These are phyloP conservation scores for Syngnathus floridae DNA, from an alignment of 2,113 vertebrate genomes.

Conservation along the genomic window DNA sequence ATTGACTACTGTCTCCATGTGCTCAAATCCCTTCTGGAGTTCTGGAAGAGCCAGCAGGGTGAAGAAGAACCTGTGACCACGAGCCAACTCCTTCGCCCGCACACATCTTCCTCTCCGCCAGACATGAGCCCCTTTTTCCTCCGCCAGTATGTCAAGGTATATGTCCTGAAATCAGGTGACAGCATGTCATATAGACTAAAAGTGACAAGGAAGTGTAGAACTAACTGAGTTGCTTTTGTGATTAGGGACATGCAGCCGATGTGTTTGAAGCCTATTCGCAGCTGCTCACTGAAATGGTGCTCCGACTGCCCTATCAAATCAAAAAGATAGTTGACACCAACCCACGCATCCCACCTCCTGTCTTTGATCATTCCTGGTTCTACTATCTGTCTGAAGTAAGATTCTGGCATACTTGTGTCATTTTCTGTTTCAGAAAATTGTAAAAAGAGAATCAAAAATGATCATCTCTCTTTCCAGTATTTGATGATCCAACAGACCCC, in stretches of 20 bases:
- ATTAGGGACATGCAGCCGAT: slow-evolving; percentile 92
- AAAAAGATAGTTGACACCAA: slow-evolving; percentile 97
- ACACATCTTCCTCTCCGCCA: slow-evolving; percentile 88
- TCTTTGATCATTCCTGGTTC: slow-evolving; percentile 99
- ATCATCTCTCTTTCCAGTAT: slow-evolving; percentile 70
- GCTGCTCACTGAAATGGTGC: slow-evolving; percentile 96
- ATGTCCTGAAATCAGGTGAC: neutral
- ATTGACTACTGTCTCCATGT: slow-evolving; percentile 97
- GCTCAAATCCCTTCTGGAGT: slow-evolving; percentile 91
- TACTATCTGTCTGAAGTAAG: slow-evolving; percentile 93
- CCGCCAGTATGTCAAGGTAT: slow-evolving; percentile 96
- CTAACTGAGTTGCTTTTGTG: slow-evolving; percentile 8
- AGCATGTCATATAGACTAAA: neutral
- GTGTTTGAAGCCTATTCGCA: slow-evolving; percentile 98
- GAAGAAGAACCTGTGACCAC: slow-evolving; percentile 87
- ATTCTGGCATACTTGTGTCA: neutral
- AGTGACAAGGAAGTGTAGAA: neutral
- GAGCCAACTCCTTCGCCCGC: slow-evolving; percentile 92
- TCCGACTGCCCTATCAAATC: slow-evolving; percentile 94
- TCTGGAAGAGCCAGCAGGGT: slow-evolving; percentile 94
- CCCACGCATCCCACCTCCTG: slow-evolving; percentile 87
- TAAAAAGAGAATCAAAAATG: neutral
- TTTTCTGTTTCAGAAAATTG: neutral
- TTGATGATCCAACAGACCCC: slow-evolving; percentile 99
- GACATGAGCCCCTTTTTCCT: slow-evolving; percentile 99